A percentile compares a stretch with the other conserved stretches of the same genome.
phyloP scores from a whole-genome alignment of 30 jellyfish, hydroid and myxozoan species.

The Aurelia aurita region DNA sequence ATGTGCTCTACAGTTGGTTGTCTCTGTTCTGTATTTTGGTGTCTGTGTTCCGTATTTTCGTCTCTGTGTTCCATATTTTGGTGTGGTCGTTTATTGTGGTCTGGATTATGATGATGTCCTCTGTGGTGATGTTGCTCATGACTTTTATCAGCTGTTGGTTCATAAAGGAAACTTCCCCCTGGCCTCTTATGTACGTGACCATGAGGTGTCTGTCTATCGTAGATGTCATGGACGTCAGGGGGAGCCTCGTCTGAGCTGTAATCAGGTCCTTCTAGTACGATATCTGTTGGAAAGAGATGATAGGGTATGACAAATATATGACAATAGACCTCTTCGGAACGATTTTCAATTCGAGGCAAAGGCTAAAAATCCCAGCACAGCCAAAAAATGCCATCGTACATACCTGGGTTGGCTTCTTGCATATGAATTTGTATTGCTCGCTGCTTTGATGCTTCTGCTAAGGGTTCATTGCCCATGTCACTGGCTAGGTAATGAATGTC shows the following conservation, averaged over 20 bases:
- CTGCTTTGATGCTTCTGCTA: constrained; percentile 90
- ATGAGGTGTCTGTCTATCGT: background rate
- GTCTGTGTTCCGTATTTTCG: background rate
- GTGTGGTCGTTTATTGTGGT: background rate
- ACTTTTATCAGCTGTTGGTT: constrained; percentile 12
- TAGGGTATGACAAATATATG: background rate
- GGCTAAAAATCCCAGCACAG: no score
- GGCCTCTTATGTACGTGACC: constrained; percentile 4
- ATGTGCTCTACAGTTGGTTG: background rate
- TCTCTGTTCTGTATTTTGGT: no score
- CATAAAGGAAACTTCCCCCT: constrained; percentile 28
- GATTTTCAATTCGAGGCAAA: no score
- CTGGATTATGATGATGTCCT: background rate
- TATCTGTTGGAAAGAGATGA: constrained; percentile 10
- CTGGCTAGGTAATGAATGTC: constrained; percentile 92
- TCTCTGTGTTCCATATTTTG: background rate
- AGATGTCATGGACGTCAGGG: background rate
- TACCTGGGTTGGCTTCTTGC: constrained; percentile 61
- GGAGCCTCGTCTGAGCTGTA: constrained; percentile 48
- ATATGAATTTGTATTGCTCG: constrained; percentile 86
- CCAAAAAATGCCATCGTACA: no score
- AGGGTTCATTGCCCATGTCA: constrained; percentile 78
- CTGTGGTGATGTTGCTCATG: background rate
- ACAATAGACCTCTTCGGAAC: no score
- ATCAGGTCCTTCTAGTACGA: constrained; percentile 46